Evolutionary conservation across 2,888 invertebrate species (phyloP).

Genomic region (Torymus aiolomorphi): DNA sequence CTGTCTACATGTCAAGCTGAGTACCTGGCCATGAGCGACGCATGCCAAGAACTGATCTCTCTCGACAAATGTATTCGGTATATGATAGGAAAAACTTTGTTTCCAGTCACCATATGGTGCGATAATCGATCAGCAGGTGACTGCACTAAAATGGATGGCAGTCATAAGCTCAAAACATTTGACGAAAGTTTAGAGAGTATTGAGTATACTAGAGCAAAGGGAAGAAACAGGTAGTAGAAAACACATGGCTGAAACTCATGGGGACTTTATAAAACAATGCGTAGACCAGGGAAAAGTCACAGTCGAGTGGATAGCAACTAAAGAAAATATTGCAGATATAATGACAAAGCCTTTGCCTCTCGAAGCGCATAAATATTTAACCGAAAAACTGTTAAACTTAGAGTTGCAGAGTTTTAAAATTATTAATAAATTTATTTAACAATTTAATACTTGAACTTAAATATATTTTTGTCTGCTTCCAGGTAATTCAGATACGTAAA

Average conservation of each 20-base stretch:
- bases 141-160: conserved; percentile 23
- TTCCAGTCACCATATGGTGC: conserved; percentile 41
- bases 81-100: conserved; percentile 48
- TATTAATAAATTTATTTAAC: too few relatives aligned
- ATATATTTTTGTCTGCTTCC: too few relatives aligned
- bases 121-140: conserved; percentile 41
- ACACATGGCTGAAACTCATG: background rate
- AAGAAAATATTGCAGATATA: too few relatives aligned
- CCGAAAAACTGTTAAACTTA: too few relatives aligned
- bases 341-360: too few relatives aligned
- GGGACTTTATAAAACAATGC: too few relatives aligned
- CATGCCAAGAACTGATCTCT: conserved; percentile 58
- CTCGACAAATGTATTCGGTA: conserved; percentile 53
- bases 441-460: too few relatives aligned
- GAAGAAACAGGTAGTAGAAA: background rate
- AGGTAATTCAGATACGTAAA: too few relatives aligned
- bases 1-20: conserved; percentile 58
- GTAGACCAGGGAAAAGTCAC: background rate
- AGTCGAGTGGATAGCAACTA: too few relatives aligned
- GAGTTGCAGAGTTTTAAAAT: too few relatives aligned
- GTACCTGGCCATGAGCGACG: conserved; percentile 16
- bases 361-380: too few relatives aligned
- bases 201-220: background rate
- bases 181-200: conserved; percentile 47
- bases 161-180: conserved; percentile 58